Evolutionary conservation across 2,888 invertebrate genomes (phyloP), one percentile per base, ranked within the genome.

Genomic region (Drosophila helvetica): DNA sequence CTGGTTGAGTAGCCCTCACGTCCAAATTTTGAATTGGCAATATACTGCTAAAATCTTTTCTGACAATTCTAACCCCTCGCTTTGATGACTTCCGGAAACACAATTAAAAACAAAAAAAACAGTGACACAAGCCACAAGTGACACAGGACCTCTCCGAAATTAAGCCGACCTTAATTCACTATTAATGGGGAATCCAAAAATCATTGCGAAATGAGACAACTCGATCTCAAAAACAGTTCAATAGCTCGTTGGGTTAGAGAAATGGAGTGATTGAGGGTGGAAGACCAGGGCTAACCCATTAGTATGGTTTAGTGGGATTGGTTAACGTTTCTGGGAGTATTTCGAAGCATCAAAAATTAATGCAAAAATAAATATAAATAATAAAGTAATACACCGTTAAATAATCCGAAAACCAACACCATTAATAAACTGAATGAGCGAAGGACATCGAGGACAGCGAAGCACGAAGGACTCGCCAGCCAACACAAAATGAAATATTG

Each of bases 281-380:
- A 9, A 66, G 42, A 19, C 45, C 18, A 10, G 19, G 63, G 56
- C 64, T 72, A 71, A 64, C 57, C 64, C 72, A 71, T 71, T 71
- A 64, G 64, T 54, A 53, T 57, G 72, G 64, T 71, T 71, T 72
- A 38, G 63, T 17, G 57, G 71, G 64, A 25, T 64, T 50, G n/a
- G 43, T 15, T 43, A 48, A 45, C 50, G 53, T 57, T 48, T 59
- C 57, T 43, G 17, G 45, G 43, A 52, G 42, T 53, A 45, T 43
- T 54, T 54, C 57, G 30, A 42, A 27, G 60, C 87, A 87, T 86
- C 86, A 87, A 87, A 89, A 86, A 80, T 88, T 86, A 86, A 86
- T 86, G 86, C 87, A 88, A 88, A 86, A 86, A 90, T 89, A 90
- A 89, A 88, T 89, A 90, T 89, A 90, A 89, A 88, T 88, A 90